phyloP scores from a whole-genome alignment of 53 echinoderm and acorn worm genomes.

The Hippasteria phrygiana region DNA sequence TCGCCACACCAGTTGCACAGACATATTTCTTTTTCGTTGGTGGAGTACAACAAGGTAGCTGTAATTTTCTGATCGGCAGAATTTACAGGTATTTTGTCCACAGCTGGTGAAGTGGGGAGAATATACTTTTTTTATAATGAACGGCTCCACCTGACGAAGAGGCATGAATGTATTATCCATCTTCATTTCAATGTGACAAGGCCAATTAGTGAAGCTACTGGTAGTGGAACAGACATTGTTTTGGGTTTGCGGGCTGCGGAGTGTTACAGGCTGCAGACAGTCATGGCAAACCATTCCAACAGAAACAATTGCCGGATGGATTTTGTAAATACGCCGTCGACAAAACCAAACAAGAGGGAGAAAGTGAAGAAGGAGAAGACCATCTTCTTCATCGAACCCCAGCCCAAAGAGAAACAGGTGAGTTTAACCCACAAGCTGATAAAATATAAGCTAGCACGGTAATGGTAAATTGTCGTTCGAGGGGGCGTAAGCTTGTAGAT shows the following conservation, averaged over 20 bases:
- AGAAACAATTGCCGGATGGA: conserved; percentile 45
- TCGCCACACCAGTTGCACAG: conserved; percentile 44
- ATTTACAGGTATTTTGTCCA: neutral
- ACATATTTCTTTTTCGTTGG: conserved; percentile 3
- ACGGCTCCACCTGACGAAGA: neutral
- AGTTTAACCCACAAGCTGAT: conserved; percentile 3
- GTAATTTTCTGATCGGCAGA: conserved; percentile 1
- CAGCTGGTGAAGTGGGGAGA: neutral
- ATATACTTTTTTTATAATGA: conserved; percentile 1
- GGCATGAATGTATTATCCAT: conserved; percentile 36
- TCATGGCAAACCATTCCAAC: conserved; percentile 52
- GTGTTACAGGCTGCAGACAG: neutral
- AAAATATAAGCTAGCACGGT: neutral
- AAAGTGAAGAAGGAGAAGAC: conserved; percentile 44
- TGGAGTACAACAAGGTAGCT: neutral
- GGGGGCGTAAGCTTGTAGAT: neutral
- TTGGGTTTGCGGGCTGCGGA: neutral
- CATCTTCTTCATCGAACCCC: conserved; percentile 51
- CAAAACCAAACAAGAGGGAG: conserved; percentile 37
- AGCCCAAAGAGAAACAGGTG: conserved; percentile 10
- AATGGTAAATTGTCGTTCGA: neutral
- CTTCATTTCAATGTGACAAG: conserved; percentile 49
- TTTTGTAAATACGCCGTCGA: conserved; percentile 30
- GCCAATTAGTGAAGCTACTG: conserved; percentile 44
- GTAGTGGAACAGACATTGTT: neutral